Evolutionary conservation across 2,797 vertebrate species (phyloP), one percentile per base, ranked within the genome.

Genomic region (Florisuga fusca): DNA sequence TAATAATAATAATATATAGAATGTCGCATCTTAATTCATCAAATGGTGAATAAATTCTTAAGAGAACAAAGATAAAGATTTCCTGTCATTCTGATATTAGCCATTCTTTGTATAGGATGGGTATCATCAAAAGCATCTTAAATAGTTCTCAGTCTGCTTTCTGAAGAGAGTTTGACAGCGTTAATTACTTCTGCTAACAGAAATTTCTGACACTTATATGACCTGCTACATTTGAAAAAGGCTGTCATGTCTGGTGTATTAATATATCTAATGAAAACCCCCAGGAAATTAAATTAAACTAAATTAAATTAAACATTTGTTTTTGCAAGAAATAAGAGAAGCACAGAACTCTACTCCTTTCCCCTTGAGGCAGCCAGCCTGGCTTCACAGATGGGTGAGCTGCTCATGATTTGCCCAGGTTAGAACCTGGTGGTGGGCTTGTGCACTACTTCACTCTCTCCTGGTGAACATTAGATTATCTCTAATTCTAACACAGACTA

Each of bases 171-270:
- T 89, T 90, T 95, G 77, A 86, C 71, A 82, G 53, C n/a, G 20
- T 79, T 93, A 91, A 90, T 90, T 93, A 89, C 36, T 69, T 93
- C 36, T 58, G 57, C 61, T 76, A 84, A 67, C 71, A 87, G 67
- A 82, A 71, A 74, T 74, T 87, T 87, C 68, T 92, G 72, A 74
- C 46, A 36, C 58, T 89, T 79, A 15, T 9, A 33, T 12, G 73
- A 75, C 83, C 74, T 76, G 26, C 66, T 79, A 27, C 41, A 34
- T 71, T 54, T 38, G 34, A 63, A 79, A 93, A 76, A 81, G n/a
- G 34, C 41, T 81, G 51, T 46, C 41, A 25, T 33, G 18, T 55
- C 16, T 90, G 59, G 11, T 78, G n/a, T 53, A 45, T 27, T 59
- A 45, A 50, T 34, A 55, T 2, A 82, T 9, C 19, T 25, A 62